These are phyloP conservation scores for Otus scops DNA, from an alignment of 2,797 vertebrate species.

Conservation along the genomic window DNA sequence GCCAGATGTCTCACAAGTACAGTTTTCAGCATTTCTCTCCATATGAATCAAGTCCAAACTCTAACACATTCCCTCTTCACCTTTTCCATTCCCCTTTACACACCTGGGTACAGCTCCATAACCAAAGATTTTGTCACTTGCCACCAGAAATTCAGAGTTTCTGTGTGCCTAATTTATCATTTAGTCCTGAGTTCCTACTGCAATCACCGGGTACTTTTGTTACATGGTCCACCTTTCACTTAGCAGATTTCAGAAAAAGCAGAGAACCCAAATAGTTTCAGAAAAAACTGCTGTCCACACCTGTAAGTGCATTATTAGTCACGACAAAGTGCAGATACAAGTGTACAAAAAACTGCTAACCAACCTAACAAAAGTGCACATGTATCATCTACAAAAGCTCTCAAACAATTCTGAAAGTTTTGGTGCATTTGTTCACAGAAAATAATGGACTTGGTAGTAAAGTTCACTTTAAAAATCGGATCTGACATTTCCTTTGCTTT, in stretches of 20 bases:
- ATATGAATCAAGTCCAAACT: not conserved
- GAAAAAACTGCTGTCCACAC: constrained; percentile 40
- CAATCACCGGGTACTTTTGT: not conserved
- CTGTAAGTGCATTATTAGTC: constrained; percentile 61
- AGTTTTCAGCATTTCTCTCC: not conserved
- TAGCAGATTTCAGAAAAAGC: not conserved
- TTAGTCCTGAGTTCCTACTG: not conserved
- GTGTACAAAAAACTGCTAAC: constrained; percentile 24
- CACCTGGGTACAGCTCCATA: not conserved
- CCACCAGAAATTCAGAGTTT: not conserved
- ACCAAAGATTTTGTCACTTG: not conserved
- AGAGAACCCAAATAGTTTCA: not conserved
- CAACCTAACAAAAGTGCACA: not conserved
- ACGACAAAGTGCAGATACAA: constrained; percentile 53
- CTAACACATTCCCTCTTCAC: not conserved
- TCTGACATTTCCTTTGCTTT: constrained; percentile 63
- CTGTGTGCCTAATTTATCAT: not conserved
- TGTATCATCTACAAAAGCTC: constrained; percentile 66
- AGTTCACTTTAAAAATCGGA: constrained; percentile 70
- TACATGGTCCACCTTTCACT: not conserved
- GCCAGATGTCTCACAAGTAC: not conserved
- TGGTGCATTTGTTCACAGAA: constrained; percentile 40
- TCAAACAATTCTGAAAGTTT: constrained; percentile 69
- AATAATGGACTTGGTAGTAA: constrained; percentile 64
- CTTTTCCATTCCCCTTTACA: not conserved